Base-by-base conservation (phyloP, 2,797 vertebrate species). In the Pseudomugil tenellus region DNA sequence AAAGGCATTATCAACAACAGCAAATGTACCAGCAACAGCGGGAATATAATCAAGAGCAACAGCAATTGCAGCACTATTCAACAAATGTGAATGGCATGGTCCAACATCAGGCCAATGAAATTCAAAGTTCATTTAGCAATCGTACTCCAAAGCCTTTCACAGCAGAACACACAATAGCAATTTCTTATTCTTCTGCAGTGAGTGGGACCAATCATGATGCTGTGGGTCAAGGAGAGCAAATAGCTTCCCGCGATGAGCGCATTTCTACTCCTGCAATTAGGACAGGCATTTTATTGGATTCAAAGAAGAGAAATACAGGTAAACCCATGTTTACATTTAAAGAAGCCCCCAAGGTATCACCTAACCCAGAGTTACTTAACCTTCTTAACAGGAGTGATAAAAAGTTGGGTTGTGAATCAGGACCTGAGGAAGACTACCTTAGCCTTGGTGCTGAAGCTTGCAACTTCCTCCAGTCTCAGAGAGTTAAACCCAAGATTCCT, bases 311-410 rank as follows among this genome's bases (percentile, higher is more conserved):
- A 72, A 94, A 85, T 85, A 88, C 92, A 6, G 84, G 90, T 19
- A 98, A 98, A 78, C 97, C 97, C 5, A 98, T 99, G 97, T 99
- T 99, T 88, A 96, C 95, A 6, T 99, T 99, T 80, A 98, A 97
- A 86, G 96, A 99, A 1, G 63, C 94, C 26, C 96, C 96, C 49
- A 99, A 98, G 84, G 85, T 99, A 16, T 96, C 92, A 43, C 98
- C 98, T 1, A 99, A 97, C 77, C 98, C 98, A 29, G 96, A 90
- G 70, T 90, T 99, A 34, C 76, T 99, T 65, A 96, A 96, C 58
- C 97, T 99, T 11, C 93, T 99, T 21, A 96, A 95, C 63, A 92
- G 91, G 52, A 94, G 93, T 79, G 94, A 96, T 63, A 97, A 94
- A 83, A 96, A 95, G 72, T 74, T 93, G 52, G 97, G 96, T 55